phyloP scores from a whole-genome alignment of 2,888 invertebrate species.

The Brenthis ino region DNA sequence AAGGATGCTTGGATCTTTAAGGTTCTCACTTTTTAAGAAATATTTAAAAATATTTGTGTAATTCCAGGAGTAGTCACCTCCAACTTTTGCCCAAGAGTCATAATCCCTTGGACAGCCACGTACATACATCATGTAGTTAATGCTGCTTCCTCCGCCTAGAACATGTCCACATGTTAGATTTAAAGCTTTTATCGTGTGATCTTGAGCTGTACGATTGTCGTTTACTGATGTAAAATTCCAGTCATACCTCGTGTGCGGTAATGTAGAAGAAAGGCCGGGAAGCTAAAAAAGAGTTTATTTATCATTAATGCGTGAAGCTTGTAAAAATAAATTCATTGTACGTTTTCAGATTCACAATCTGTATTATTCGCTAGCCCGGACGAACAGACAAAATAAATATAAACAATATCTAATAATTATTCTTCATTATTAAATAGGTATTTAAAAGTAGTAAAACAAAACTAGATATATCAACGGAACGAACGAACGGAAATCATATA shows the following conservation, averaged over 20 bases:
- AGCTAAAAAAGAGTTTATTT: background rate
- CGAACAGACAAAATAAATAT: no score
- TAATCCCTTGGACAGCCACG: conserved; percentile 46
- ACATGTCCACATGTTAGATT: background rate
- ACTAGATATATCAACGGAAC: no score
- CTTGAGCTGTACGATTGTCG: background rate
- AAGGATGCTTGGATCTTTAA: conserved; percentile 40
- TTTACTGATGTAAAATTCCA: conserved; percentile 5
- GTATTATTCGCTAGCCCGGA: no score
- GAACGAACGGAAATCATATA: no score
- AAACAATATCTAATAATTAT: no score
- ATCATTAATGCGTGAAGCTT: background rate
- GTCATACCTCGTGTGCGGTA: background rate
- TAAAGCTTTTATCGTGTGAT: background rate
- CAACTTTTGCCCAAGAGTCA: conserved; percentile 43
- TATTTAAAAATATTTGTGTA: conserved; percentile 43
- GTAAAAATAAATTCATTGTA: background rate
- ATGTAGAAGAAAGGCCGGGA: background rate
- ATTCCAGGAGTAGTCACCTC: conserved; percentile 43
- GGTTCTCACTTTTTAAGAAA: conserved; percentile 7
- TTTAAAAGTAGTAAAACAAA: no score
- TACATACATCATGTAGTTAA: conserved; percentile 43
- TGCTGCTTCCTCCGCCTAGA: conserved; percentile 23
- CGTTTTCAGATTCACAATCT: no score
- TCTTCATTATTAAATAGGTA: no score